phyloP scores from a whole-genome alignment of 2,888 invertebrate genomes.

The Osmoderma eremita region DNA sequence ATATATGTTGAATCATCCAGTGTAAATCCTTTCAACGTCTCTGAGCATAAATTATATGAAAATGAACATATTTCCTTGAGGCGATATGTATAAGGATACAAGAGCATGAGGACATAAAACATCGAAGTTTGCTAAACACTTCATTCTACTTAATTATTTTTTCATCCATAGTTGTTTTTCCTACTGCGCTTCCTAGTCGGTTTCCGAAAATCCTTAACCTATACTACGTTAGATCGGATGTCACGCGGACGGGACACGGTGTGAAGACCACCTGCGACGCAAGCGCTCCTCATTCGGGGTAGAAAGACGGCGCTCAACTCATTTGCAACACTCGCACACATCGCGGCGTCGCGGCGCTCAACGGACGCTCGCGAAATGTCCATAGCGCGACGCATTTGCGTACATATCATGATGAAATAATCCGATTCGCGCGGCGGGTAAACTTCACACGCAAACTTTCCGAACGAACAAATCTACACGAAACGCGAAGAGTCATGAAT shows the following conservation, averaged over 20 bases:
- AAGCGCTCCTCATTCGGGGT: constrained; percentile 44
- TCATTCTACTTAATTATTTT: not conserved
- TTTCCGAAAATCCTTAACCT: constrained; percentile 45
- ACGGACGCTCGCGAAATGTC: constrained; percentile 42
- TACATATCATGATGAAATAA: constrained; percentile 25
- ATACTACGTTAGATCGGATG: constrained; percentile 37
- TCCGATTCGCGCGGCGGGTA: constrained; percentile 3
- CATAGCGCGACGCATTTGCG: constrained; percentile 26
- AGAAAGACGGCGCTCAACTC: constrained; percentile 43
- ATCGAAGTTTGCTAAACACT: too few relatives aligned
- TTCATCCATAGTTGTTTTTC: constrained; percentile 2
- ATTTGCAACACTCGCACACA: constrained; percentile 47
- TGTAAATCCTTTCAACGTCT: too few relatives aligned
- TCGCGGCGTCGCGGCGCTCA: constrained; percentile 46
- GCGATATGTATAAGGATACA: too few relatives aligned
- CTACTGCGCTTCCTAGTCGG: too few relatives aligned
- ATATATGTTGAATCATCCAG: too few relatives aligned
- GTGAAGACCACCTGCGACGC: constrained; percentile 41
- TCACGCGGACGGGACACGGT: constrained; percentile 15
- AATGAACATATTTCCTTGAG: too few relatives aligned
- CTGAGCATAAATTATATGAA: too few relatives aligned
- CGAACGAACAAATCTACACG: not conserved
- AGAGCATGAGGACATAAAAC: too few relatives aligned
- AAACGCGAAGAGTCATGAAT: not conserved
- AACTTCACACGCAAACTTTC: constrained; percentile 15